Base-by-base conservation (phyloP, 2,113 vertebrate species). In the Oceanodroma tethys region DNA sequence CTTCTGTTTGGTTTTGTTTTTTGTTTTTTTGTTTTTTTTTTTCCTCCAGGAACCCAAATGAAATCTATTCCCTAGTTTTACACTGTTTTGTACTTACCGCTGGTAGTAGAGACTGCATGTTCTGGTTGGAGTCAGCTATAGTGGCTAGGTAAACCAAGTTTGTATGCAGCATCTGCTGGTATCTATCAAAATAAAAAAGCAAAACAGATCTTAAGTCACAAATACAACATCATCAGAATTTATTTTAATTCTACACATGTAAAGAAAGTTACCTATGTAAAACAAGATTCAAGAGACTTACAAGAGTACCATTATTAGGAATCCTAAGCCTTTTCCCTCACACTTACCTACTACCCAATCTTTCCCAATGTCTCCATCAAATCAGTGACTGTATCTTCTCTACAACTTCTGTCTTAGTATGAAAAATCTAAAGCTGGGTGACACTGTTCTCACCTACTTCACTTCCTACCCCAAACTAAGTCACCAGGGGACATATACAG, bases 81-180 rank as follows among this genome's bases (percentile, higher is more conserved):
- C 34, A 47, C 13, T 71, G 23, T 53, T 95, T 92, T 58, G 55
- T 98, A 99, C 99, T 99, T 98, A 99, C 99, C 97, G 99, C 99
- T 97, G 99, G 99, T 95, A 99, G 98, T 83, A 99, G 98, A 96
- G 99, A 99, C 97, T 99, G 99, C 99, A 99, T 99, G 97, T 99
- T 99, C 98, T 99, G 99, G 98, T 99, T 99, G 86, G 99, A 99
- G 98, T 99, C 99, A 98, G 99, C 99, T 99, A 99, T 99, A 80
- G 99, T 99, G 38, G 99, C 99, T 97, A 99, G 98, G 98, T 99
- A 99, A 93, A 99, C 99, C 98, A 99, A 97, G 98, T 99, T 99
- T 97, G 99, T 99, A 97, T 99, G 99, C 93, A 99, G 98, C 99
- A 99, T 99, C 97, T 99, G 99, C 92, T 99, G 99, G 97, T 99